Evolutionary conservation across 2,888 invertebrate genomes (phyloP).

Genomic region (Epiperipatus broadwayi): DNA sequence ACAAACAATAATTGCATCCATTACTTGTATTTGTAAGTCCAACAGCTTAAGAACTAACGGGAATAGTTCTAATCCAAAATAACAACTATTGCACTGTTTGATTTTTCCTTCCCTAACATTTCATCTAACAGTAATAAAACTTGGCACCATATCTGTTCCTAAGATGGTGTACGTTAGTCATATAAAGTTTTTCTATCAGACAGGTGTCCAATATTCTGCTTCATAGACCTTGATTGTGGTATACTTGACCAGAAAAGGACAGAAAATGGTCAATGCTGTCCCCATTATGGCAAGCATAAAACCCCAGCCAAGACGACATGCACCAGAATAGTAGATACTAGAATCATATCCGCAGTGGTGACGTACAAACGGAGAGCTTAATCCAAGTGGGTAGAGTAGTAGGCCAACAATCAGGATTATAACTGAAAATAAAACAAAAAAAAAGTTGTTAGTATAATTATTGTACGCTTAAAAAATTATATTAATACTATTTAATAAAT

Average conservation of each 20-base stretch:
- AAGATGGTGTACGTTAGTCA: too few relatives aligned
- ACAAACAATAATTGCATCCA: too few relatives aligned
- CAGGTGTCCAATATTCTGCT: constrained; percentile 4
- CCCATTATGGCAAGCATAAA: constrained; percentile 30
- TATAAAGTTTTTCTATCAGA: too few relatives aligned
- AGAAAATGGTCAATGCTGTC: constrained; percentile 29
- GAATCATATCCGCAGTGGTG: constrained; percentile 26
- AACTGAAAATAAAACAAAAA: constrained; percentile 24
- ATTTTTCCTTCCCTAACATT: too few relatives aligned
- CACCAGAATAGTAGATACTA: constrained; percentile 24
- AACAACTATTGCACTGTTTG: too few relatives aligned
- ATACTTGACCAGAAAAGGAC: constrained; percentile 28
- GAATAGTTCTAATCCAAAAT: too few relatives aligned
- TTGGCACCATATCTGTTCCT: too few relatives aligned
- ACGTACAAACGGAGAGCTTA: constrained; percentile 28
- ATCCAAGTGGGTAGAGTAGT: constrained; percentile 29
- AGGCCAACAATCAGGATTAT: constrained; percentile 28
- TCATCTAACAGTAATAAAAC: too few relatives aligned
- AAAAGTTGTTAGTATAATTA: constrained; percentile 7
- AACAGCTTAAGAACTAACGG: too few relatives aligned
- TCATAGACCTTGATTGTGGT: constrained; percentile 15
- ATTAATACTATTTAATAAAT: too few relatives aligned
- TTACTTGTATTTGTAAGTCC: too few relatives aligned
- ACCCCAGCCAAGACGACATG: constrained; percentile 30
- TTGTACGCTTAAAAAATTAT: too few relatives aligned